These are phyloP conservation scores for Xiphias gladius DNA, from an alignment of 2,113 vertebrate species.

Conservation along the genomic window DNA sequence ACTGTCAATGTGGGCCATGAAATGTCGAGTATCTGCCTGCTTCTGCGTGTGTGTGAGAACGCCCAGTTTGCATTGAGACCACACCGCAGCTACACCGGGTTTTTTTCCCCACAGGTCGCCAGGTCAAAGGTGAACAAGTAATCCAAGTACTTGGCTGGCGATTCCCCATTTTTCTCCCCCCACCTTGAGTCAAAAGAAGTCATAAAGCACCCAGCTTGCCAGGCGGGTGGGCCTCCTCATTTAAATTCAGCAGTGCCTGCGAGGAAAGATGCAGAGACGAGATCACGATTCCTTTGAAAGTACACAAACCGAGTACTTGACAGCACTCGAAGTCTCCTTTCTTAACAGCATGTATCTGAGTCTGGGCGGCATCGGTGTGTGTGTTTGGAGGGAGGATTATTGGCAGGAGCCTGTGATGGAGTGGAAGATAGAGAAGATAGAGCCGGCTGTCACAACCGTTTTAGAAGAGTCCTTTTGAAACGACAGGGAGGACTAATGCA, in stretches of 20 bases:
- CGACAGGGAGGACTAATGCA: slow-evolving; percentile 33
- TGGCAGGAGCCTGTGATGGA: slow-evolving; percentile 64
- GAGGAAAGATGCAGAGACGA: slow-evolving; percentile 37
- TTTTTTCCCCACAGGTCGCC: neutral
- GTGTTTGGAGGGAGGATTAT: slow-evolving; percentile 29
- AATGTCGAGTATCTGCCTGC: too few relatives aligned
- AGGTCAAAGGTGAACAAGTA: neutral
- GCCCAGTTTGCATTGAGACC: too few relatives aligned
- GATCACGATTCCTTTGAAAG: slow-evolving; percentile 43
- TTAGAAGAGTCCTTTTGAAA: slow-evolving; percentile 47
- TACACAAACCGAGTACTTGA: neutral
- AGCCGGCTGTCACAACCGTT: slow-evolving; percentile 59
- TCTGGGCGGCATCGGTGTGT: neutral
- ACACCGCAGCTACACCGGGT: too few relatives aligned
- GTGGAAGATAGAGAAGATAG: slow-evolving; percentile 58
- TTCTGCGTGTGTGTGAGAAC: too few relatives aligned
- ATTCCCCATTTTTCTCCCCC: neutral
- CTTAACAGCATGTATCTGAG: slow-evolving; percentile 34
- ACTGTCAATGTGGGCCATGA: too few relatives aligned
- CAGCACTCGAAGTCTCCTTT: slow-evolving; percentile 43
- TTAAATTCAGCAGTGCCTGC: slow-evolving; percentile 24
- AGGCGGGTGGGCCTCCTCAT: slow-evolving; percentile 15
- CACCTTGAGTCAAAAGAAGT: neutral
- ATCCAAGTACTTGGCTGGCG: neutral
- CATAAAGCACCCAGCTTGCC: neutral